These are phyloP conservation scores for Cyanistes caeruleus DNA, from an alignment of 2,113 vertebrate genomes.

Conservation along the genomic window DNA sequence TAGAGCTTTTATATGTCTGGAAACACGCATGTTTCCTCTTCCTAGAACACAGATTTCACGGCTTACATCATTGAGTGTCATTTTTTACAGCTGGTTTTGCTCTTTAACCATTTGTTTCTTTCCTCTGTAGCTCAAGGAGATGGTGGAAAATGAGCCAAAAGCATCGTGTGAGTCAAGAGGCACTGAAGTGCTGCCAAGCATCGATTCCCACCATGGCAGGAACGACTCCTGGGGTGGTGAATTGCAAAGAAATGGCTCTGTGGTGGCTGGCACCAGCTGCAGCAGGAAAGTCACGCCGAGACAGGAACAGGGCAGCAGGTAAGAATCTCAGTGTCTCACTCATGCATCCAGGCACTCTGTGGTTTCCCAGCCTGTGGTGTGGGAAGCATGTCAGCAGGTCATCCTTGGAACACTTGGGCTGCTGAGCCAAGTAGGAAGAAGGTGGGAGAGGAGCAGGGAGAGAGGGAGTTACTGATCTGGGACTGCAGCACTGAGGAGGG, in stretches of 20 bases:
- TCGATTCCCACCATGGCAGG: fast-evolving
- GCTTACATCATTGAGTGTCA: not conserved
- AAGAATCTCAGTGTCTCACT: not conserved
- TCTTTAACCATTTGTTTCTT: not conserved
- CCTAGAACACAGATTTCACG: not conserved
- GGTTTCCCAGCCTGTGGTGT: not conserved
- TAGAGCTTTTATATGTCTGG: not conserved
- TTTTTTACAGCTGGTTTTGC: not conserved
- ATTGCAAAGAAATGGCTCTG: not conserved
- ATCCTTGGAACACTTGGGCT: not conserved
- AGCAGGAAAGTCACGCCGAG: not conserved
- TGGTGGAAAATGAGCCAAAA: not conserved
- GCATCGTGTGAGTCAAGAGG: not conserved
- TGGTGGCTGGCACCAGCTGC: not conserved
- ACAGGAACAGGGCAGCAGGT: not conserved
- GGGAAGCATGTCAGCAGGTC: not conserved
- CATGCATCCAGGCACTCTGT: not conserved
- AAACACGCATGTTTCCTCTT: not conserved
- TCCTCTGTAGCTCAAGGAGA: not conserved
- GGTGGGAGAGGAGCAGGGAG: not conserved
- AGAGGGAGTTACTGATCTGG: not conserved
- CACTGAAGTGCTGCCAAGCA: not conserved
- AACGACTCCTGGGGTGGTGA: not conserved
- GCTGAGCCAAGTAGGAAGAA: not conserved
- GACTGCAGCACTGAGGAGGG: not conserved